These are phyloP conservation scores for Argentina silus DNA, from an alignment of 2,797 vertebrate species.

Conservation along the genomic window DNA sequence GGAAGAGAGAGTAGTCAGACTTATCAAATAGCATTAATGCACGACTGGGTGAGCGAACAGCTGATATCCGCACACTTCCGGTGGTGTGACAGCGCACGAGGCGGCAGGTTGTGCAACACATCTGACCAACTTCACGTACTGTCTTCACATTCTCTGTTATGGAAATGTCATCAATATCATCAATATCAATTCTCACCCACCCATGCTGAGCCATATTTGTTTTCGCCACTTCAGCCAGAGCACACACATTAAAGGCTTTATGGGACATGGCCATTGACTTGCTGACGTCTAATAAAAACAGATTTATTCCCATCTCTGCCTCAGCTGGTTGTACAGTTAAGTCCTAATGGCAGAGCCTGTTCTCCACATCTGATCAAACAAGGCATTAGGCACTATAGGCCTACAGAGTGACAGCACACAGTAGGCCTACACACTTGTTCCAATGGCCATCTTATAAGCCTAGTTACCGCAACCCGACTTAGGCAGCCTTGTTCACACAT, in stretches of 20 bases:
- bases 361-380: background rate
- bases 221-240: background rate
- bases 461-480: background rate
- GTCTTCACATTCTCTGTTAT: background rate
- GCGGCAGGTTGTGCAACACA: background rate
- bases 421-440: background rate
- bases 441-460: background rate
- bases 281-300: background rate
- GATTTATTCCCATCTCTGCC: background rate
- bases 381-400: background rate
- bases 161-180: background rate
- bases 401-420: background rate
- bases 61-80: too few relatives aligned
- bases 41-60: too few relatives aligned
- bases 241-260: background rate
- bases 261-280: background rate
- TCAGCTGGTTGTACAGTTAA: background rate
- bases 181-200: too few relatives aligned
- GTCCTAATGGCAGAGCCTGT: background rate
- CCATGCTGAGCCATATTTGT: background rate
- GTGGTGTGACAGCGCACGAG: too few relatives aligned
- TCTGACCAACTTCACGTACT: background rate
- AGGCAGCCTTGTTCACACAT: conserved; percentile 4
- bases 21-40: background rate
- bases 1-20: background rate